Conservation (phyloP, 1,140 invertebrate species). For the Palaemon carinicauda region DNA sequence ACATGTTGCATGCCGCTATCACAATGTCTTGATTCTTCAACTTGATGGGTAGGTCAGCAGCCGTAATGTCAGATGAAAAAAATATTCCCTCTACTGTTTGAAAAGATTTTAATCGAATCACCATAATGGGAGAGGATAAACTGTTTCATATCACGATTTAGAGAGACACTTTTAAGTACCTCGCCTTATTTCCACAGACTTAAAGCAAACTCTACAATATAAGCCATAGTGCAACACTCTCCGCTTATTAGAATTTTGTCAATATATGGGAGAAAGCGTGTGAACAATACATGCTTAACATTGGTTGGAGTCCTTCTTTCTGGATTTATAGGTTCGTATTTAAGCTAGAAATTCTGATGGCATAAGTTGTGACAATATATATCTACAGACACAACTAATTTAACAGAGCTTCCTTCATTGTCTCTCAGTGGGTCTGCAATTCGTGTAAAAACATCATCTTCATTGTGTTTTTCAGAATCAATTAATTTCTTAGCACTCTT, state of each 20-base stretch:
- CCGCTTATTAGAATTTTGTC: background rate
- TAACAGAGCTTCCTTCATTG: no score
- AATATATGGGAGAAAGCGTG: background rate
- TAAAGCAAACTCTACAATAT: background rate
- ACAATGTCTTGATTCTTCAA: conserved; percentile 5
- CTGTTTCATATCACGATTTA: no score
- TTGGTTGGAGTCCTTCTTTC: background rate
- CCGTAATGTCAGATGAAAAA: no score
- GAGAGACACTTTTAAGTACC: background rate
- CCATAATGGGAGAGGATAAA: no score
- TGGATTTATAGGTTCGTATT: background rate
- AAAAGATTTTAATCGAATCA: no score
- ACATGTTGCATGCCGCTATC: background rate
- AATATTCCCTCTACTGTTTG: no score
- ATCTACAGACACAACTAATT: background rate
- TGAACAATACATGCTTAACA: background rate
- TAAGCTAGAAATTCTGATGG: background rate
- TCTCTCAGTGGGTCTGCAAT: no score
- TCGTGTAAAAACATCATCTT: background rate
- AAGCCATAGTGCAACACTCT: background rate
- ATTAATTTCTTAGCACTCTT: background rate
- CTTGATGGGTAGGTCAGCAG: background rate
- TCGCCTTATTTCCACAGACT: background rate
- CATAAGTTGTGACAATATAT: background rate
- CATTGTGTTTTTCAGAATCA: background rate